Percentiles rank a stretch among this genome's conserved stretches.
Conservation (phyloP, 2,113 vertebrate genomes). For the Amblyornis subalaris region DNA sequence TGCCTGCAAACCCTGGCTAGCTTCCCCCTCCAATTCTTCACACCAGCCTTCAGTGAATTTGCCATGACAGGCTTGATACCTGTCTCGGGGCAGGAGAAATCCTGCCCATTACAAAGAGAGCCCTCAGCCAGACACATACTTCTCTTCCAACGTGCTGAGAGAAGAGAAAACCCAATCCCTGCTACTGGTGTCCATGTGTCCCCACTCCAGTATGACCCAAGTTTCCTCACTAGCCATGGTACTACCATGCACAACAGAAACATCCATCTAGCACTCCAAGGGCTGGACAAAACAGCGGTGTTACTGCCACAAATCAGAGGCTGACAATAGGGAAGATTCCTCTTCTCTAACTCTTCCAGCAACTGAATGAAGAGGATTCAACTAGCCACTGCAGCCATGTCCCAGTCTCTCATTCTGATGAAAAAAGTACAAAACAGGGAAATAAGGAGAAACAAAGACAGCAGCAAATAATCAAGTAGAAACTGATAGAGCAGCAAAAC, state of each 20-base stretch:
- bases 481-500: background rate
- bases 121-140: background rate
- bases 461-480: background rate
- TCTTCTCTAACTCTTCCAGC: background rate
- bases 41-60: background rate
- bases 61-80: background rate
- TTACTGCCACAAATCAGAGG: background rate
- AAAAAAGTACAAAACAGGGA: background rate
- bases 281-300: background rate
- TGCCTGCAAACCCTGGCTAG: background rate
- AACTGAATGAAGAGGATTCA: background rate
- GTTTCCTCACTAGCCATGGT: background rate
- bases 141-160: background rate
- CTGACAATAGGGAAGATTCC: background rate
- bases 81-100: background rate
- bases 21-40: background rate
- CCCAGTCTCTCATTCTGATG: background rate
- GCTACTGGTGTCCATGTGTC: background rate
- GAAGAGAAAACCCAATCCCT: background rate
- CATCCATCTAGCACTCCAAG: rapidly evolving
- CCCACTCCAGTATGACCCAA: background rate
- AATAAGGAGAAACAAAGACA: background rate
- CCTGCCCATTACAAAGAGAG: background rate
- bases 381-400: background rate
- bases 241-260: background rate